phyloP scores from a whole-genome alignment of 2,797 vertebrate genomes.

The Anguilla anguilla region DNA sequence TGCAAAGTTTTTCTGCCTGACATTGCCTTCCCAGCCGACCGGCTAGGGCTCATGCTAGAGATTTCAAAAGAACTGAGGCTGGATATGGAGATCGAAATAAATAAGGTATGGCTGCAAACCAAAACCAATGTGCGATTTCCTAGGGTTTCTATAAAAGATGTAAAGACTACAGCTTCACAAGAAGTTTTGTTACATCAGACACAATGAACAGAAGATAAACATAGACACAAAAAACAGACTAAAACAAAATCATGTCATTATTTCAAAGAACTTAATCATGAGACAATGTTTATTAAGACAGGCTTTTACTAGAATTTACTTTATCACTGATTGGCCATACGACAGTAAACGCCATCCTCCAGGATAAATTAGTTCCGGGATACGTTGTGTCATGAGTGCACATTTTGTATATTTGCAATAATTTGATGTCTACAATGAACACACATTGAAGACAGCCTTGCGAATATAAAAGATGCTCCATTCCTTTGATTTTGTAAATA shows the following conservation, averaged over 20 bases:
- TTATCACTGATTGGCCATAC: neutral
- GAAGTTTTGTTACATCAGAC: neutral
- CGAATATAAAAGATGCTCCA: no score
- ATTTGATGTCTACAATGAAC: neutral
- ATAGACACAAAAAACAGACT: neutral
- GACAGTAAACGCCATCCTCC: neutral
- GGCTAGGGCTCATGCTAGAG: conserved; percentile 68
- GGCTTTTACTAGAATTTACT: neutral
- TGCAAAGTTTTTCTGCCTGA: conserved; percentile 82
- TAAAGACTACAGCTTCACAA: neutral
- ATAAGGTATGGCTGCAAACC: conserved; percentile 51
- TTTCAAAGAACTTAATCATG: no score
- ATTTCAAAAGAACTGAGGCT: conserved; percentile 59
- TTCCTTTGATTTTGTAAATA: no score
- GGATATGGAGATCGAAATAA: conserved; percentile 64
- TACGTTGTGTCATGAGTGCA: neutral
- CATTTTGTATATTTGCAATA: neutral
- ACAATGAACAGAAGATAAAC: neutral
- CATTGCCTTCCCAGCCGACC: conserved; percentile 78
- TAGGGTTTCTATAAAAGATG: neutral
- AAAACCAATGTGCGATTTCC: neutral
- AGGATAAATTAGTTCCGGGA: neutral
- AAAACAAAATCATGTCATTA: neutral
- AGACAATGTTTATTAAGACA: no score
- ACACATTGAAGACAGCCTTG: neutral